Evolutionary conservation across 2,888 invertebrate genomes (phyloP), one percentile per base, ranked within the genome.

Genomic region (Lycophotia porphyrea): DNA sequence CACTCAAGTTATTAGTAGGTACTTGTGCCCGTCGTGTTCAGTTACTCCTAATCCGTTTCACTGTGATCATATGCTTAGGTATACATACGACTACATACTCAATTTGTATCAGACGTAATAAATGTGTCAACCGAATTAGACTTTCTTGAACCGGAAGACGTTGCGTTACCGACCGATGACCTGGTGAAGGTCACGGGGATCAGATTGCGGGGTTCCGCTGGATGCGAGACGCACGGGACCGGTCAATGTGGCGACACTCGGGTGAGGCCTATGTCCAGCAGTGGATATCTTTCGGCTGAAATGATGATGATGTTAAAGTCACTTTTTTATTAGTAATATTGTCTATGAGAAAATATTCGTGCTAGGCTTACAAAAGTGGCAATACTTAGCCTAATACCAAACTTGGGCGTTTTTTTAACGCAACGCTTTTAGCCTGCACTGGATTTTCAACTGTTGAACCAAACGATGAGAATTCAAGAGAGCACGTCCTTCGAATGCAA

Each of bases 1-100:
- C 87, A 82, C 88, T 87, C 88, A 82, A 87, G 85, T 85, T 82
- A 87, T 87, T 88, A 88, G 88, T 72, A 81, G 74, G 71, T 81
- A 78, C 87, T 88, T 87, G 84, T 79, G 79, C 58, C 75, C 78
- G 70, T 76, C 76, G 49, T 61, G 83, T 74, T 74, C 76, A 79
- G 74, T 73, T 77, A 65, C 81, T 68, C 70, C 73, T 85, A 84
- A 84, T 88, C 80, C 66, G 70, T 75, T 84, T 82, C 52, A 68
- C 47, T 69, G 68, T 68, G 67, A 80, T 76, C 78, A 71, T 75
- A 76, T 42, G 63, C 74, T 78, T 65, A 39, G 61, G 9, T 66
- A 60, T 74, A 78, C 44, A 64, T 36, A 63, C n/a, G 36, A n/a
- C 36, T 24, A n/a, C 63, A 39, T 39, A 27, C 39, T 39, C 63